phyloP scores from a whole-genome alignment of 2,797 vertebrate species.

The Spizella passerina region DNA sequence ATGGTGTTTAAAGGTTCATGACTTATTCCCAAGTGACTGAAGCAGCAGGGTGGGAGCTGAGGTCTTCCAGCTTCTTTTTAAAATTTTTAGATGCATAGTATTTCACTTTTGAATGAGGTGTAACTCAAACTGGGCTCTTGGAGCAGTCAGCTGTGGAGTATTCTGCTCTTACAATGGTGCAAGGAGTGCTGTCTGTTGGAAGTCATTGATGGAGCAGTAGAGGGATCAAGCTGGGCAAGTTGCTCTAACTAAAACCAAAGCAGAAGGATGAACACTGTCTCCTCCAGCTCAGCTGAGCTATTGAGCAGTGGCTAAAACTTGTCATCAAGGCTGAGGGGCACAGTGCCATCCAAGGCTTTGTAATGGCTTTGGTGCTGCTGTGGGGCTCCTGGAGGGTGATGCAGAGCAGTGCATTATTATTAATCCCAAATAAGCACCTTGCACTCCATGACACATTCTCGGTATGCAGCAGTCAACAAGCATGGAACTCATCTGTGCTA shows the following conservation, averaged over 20 bases:
- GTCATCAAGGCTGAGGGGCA: not conserved
- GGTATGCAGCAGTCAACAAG: not conserved
- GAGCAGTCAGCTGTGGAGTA: not conserved
- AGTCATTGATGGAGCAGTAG: not conserved
- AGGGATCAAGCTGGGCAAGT: not conserved
- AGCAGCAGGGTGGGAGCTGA: not conserved
- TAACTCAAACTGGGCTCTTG: not conserved
- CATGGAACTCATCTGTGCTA: not conserved
- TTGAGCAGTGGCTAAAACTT: not conserved
- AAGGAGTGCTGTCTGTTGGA: not conserved
- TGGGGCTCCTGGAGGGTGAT: not conserved
- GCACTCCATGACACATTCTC: not conserved
- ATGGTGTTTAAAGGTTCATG: not conserved
- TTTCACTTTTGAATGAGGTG: not conserved
- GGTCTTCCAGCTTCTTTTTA: not conserved
- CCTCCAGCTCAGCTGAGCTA: not conserved
- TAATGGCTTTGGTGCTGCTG: not conserved
- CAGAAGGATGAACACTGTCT: not conserved
- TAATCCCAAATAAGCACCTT: not conserved
- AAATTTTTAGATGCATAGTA: not conserved
- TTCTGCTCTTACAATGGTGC: not conserved
- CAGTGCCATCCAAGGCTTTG: not conserved
- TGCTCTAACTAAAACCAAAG: not conserved
- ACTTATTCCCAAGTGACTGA: not conserved
- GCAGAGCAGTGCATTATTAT: not conserved